A percentile compares a stretch with the other conserved stretches of the same genome.
These are phyloP conservation scores for Cromileptes altivelis DNA, from an alignment of 2,113 vertebrate genomes.

Conservation along the genomic window DNA sequence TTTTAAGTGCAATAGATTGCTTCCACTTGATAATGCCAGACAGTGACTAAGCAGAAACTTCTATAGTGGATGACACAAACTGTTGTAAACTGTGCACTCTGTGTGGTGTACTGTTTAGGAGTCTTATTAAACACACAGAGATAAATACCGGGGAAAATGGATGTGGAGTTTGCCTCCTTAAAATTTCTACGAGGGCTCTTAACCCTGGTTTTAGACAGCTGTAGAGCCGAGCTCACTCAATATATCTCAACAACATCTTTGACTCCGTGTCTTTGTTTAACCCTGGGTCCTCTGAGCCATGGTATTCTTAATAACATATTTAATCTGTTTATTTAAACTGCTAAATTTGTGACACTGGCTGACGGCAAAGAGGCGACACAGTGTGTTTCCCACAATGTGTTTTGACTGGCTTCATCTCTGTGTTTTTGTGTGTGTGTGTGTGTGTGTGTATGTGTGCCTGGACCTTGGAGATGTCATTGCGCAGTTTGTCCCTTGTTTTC, in stretches of 20 bases:
- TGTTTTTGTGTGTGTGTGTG: not conserved
- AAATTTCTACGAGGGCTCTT: not conserved
- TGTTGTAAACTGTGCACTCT: not conserved
- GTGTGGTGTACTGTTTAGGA: not conserved
- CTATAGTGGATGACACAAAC: not conserved
- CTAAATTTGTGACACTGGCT: not conserved
- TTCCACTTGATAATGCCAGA: not conserved
- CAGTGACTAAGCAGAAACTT: not conserved
- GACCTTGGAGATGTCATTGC: conserved; percentile 83
- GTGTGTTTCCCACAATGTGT: conserved; percentile 9
- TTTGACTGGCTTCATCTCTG: conserved; percentile 1
- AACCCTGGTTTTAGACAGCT: conserved; percentile 12
- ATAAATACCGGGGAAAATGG: not conserved
- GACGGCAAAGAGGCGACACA: not conserved
- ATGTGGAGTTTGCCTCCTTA: not conserved
- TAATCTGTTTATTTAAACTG: conserved; percentile 17
- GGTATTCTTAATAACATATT: not conserved
- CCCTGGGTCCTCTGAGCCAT: not conserved
- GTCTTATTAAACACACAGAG: conserved; percentile 10
- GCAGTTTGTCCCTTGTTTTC: conserved; percentile 83
- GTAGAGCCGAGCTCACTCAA: not conserved
- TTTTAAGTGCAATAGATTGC: too few species aligned
- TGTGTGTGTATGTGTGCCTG: not conserved
- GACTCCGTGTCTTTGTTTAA: not conserved
- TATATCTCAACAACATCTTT: not conserved